A percentile compares a stretch with the other conserved stretches of the same genome.
Evolutionary conservation across 1,140 invertebrate species (phyloP).

Genomic region (Charaxes varanes): DNA sequence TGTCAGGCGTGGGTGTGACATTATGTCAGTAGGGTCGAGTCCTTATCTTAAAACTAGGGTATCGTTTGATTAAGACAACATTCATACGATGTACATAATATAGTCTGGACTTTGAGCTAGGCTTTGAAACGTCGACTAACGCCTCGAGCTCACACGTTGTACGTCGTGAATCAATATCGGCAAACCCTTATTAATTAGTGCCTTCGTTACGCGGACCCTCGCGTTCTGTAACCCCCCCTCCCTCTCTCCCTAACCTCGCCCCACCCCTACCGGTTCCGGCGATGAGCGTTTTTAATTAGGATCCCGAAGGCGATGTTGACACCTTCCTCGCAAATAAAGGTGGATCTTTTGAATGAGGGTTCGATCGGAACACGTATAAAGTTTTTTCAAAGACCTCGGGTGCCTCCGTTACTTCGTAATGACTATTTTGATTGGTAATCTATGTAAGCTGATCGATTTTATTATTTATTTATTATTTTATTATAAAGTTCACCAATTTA

Average conservation of each 20-base stretch:
- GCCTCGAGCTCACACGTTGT: slow-evolving; percentile 36
- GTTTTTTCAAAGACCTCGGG: slow-evolving; percentile 7
- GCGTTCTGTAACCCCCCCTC: slow-evolving; percentile 11
- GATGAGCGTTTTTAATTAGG: slow-evolving; percentile 61
- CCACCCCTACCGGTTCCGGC: slow-evolving; percentile 27
- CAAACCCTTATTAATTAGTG: slow-evolving; percentile 71
- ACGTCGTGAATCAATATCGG: slow-evolving; percentile 68
- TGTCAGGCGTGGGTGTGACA: too few species aligned
- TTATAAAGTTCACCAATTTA: too few species aligned
- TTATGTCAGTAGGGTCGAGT: too few species aligned
- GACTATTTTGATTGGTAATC: too few species aligned
- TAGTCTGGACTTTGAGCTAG: slow-evolving; percentile 5
- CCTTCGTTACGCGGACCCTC: slow-evolving; percentile 54
- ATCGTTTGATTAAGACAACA: too few species aligned
- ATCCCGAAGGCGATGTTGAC: slow-evolving; percentile 45
- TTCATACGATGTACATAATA: too few species aligned
- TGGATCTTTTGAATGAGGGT: slow-evolving; percentile 8
- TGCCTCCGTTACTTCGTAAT: neutral
- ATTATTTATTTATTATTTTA: too few species aligned
- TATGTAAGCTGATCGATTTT: too few species aligned
- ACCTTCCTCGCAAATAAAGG: slow-evolving; percentile 31
- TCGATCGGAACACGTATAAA: slow-evolving; percentile 8
- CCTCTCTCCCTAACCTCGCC: slow-evolving; percentile 11
- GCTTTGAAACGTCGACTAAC: slow-evolving; percentile 8
- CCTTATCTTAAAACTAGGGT: too few species aligned